phyloP scores from a whole-genome alignment of 2,113 vertebrate genomes.

The Etia nguti region DNA sequence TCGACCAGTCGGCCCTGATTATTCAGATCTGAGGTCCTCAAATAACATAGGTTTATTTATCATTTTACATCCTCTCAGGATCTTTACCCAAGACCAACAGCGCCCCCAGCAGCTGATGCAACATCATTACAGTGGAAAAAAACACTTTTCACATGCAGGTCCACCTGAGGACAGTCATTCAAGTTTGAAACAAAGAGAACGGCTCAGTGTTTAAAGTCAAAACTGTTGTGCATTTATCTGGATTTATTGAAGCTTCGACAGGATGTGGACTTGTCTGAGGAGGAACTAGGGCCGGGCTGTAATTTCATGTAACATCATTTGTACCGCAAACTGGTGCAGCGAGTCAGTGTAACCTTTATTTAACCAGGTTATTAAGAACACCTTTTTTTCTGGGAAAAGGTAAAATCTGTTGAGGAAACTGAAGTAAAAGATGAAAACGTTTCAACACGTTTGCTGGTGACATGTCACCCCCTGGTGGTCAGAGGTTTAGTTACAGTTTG shows the following conservation, averaged over 20 bases:
- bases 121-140: rapidly evolving
- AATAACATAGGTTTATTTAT: not conserved
- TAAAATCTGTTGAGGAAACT: not conserved
- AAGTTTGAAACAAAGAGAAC: not conserved
- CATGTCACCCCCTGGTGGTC: not conserved
- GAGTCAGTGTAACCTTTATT: not conserved
- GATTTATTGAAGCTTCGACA: not conserved
- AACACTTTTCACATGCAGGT: rapidly evolving
- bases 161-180: not conserved
- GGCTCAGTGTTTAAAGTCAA: no score
- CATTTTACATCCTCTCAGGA: not conserved
- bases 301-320: not conserved
- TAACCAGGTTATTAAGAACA: not conserved
- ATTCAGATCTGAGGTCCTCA: not conserved
- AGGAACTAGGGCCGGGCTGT: not conserved
- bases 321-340: not conserved
- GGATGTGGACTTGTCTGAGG: not conserved
- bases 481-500: not conserved
- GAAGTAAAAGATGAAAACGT: not conserved
- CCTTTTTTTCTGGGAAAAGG: not conserved
- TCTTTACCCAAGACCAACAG: not conserved
- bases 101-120: not conserved
- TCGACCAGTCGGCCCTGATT: not conserved
- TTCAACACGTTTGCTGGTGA: not conserved
- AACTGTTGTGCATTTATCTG: not conserved